A percentile compares a stretch with the other conserved stretches of the same genome.
Conservation (phyloP, 2,113 vertebrate genomes). For the Indri indri region DNA sequence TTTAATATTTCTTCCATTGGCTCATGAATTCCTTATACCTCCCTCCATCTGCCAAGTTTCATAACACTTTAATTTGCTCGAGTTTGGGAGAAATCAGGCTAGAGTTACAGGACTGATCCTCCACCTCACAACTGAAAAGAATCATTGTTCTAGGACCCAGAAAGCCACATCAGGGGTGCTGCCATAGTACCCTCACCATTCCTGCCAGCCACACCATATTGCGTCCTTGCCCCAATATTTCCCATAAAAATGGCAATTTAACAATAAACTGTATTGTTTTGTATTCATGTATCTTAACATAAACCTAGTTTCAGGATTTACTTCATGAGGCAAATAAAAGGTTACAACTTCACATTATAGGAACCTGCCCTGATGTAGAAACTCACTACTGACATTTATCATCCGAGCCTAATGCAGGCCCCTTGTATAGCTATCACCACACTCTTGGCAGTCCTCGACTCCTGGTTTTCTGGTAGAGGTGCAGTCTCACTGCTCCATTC, state of each 20-base stretch:
- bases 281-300: constrained; percentile 31
- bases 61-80: background rate
- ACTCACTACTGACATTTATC: background rate
- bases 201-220: background rate
- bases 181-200: background rate
- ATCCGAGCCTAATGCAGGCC: background rate
- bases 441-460: background rate
- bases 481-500: background rate
- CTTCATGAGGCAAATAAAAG: constrained; percentile 35
- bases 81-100: background rate
- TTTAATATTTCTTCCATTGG: background rate
- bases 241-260: constrained; percentile 34
- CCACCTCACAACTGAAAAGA: background rate
- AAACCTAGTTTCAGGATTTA: background rate
- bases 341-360: background rate
- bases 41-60: background rate
- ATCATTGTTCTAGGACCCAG: background rate
- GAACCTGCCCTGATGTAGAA: background rate
- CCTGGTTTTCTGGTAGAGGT: background rate
- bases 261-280: background rate
- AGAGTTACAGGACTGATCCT: background rate
- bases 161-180: background rate
- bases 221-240: background rate
- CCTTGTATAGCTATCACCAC: accelerated
- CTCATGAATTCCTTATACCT: background rate